Conservation (phyloP, 2,113 vertebrate species). For the Tretioscincus oriximinensis region DNA sequence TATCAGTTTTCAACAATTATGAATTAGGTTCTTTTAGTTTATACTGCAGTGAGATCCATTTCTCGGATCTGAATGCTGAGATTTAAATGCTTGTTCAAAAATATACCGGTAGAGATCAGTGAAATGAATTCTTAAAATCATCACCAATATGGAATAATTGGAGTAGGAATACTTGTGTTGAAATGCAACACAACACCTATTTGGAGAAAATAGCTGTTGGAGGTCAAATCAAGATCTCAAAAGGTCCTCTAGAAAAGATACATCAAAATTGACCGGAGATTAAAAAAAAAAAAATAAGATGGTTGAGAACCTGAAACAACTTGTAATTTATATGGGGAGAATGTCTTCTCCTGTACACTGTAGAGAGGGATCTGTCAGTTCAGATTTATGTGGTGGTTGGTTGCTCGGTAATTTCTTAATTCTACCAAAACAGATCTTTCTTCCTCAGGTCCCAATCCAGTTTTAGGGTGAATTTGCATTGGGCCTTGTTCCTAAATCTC, state of each 20-base stretch:
- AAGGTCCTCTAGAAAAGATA: neutral
- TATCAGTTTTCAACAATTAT: too few species aligned
- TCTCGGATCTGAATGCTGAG: neutral
- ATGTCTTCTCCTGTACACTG: too few species aligned
- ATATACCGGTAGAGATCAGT: neutral
- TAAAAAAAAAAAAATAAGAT: neutral
- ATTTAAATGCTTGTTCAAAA: neutral
- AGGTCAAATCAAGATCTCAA: neutral
- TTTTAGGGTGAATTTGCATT: neutral
- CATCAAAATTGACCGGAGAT: neutral
- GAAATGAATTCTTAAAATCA: neutral
- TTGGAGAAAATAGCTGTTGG: neutral
- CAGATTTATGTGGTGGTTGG: neutral
- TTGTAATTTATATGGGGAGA: neutral
- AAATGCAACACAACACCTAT: too few species aligned
- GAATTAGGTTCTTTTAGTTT: neutral
- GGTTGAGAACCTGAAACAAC: neutral
- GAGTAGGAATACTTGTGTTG: neutral
- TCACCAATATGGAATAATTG: neutral
- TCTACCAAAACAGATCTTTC: neutral
- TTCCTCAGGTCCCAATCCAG: too few species aligned
- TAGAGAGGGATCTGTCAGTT: too few species aligned
- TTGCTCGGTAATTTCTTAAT: neutral
- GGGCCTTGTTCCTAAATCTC: too few species aligned
- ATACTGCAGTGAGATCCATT: neutral